Conservation (phyloP, 2,888 invertebrate species). For the Drosophila koepferae region DNA sequence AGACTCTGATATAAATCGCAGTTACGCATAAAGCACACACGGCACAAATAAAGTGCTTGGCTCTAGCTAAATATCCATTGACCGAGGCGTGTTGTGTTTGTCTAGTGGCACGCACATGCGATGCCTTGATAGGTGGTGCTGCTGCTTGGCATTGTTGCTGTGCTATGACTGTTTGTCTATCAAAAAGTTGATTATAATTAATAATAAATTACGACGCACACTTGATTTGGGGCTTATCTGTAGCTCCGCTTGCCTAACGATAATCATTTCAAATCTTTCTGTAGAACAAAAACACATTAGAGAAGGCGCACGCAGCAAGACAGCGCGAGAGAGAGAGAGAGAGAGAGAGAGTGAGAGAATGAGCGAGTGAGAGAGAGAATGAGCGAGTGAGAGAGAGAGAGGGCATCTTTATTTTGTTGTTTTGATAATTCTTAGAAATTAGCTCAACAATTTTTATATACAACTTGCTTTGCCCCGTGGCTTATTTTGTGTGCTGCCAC, state of each 20-base stretch:
- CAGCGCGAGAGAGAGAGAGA: not conserved
- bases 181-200: conserved; percentile 67
- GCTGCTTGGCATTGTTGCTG: conserved; percentile 5
- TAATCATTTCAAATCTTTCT: conserved; percentile 70
- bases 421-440: conserved; percentile 81
- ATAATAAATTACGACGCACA: conserved; percentile 72
- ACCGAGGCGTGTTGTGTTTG: conserved; percentile 61
- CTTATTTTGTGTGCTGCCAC: conserved; percentile 73
- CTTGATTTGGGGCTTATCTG: conserved; percentile 59
- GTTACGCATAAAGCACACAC: conserved; percentile 53
- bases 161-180: conserved; percentile 51
- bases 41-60: conserved; percentile 47
- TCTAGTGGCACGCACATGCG: conserved; percentile 71
- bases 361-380: conserved; percentile 7
- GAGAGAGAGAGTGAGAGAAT: conserved; percentile 3
- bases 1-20: conserved; percentile 56
- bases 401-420: conserved; percentile 21
- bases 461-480: conserved; percentile 72
- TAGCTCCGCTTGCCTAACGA: conserved; percentile 45
- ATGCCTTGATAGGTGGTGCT: conserved; percentile 43
- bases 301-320: not conserved
- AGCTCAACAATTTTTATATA: conserved; percentile 78
- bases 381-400: not conserved
- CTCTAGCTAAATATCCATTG: conserved; percentile 29
- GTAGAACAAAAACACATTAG: conserved; percentile 58